Evolutionary conservation across 2,113 vertebrate genomes (phyloP).

Genomic region (Phyllopteryx taeniolatus): DNA sequence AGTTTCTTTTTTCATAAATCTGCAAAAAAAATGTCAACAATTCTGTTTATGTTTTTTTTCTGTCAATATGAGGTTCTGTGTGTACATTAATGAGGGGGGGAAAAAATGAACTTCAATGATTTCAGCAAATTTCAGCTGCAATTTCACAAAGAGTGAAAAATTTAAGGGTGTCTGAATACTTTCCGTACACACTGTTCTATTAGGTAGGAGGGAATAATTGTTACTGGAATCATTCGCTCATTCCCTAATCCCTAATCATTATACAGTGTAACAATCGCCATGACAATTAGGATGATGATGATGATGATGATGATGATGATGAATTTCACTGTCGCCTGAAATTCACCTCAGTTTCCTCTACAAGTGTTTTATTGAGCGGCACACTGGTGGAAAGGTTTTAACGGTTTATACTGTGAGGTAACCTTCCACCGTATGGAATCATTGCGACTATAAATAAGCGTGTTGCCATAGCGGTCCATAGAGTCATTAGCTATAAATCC

Average conservation of each 20-base stretch:
- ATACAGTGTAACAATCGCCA: not conserved
- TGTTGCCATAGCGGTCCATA: slow-evolving; percentile 12
- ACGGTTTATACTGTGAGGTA: slow-evolving; percentile 10
- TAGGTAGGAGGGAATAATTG: not conserved
- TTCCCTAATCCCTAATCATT: not conserved
- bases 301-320: not conserved
- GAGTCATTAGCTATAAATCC: slow-evolving; percentile 1
- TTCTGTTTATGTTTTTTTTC: too few species aligned
- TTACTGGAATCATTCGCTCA: not conserved
- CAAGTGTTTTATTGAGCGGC: slow-evolving; percentile 22
- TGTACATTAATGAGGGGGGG: too few species aligned
- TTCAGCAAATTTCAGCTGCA: too few species aligned
- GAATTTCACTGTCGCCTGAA: slow-evolving; percentile 14
- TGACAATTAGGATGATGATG: not conserved
- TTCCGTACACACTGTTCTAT: not conserved
- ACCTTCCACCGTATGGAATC: not conserved
- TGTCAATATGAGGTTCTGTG: too few species aligned
- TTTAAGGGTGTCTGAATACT: too few species aligned
- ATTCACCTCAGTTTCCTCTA: not conserved
- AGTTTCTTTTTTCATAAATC: too few species aligned
- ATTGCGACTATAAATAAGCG: slow-evolving; percentile 1
- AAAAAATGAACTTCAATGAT: too few species aligned
- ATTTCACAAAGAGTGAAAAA: too few species aligned
- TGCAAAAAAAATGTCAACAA: too few species aligned
- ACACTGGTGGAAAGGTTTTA: slow-evolving; percentile 22